These are phyloP conservation scores for Microtus pennsylvanicus DNA, from an alignment of 2,113 vertebrate species.

Conservation along the genomic window DNA sequence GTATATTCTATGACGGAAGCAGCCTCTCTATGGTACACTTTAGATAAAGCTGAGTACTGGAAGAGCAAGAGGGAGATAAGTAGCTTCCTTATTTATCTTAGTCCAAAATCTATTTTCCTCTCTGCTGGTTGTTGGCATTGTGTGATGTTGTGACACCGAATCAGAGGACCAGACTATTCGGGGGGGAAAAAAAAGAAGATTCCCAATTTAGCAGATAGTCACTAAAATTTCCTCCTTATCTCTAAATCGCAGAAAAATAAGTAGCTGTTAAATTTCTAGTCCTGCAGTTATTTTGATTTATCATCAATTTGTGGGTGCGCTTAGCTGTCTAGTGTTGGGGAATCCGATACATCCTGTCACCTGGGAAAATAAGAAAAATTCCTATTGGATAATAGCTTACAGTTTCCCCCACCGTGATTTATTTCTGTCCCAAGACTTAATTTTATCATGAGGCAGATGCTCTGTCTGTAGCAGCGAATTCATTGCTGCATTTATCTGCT, in stretches of 20 bases:
- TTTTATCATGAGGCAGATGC: conserved; percentile 90
- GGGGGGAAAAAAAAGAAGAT: conserved; percentile 77
- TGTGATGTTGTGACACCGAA: conserved; percentile 85
- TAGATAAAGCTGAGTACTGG: conserved; percentile 87
- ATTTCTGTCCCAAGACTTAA: conserved; percentile 91
- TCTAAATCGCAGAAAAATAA: conserved; percentile 87
- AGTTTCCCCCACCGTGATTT: conserved; percentile 87
- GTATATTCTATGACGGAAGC: conserved; percentile 85
- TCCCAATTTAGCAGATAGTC: conserved; percentile 88
- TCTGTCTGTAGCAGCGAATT: conserved; percentile 85
- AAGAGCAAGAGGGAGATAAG: conserved; percentile 83
- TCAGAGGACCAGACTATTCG: conserved; percentile 83
- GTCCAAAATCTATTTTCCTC: conserved; percentile 89
- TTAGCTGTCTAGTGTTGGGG: conserved; percentile 88
- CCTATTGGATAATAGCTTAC: conserved; percentile 87
- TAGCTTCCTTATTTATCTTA: conserved; percentile 87
- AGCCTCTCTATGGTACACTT: conserved; percentile 84
- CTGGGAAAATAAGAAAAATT: conserved; percentile 88
- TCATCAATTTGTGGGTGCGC: conserved; percentile 86
- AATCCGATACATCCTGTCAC: conserved; percentile 91
- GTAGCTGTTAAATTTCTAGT: conserved; percentile 88
- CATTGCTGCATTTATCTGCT: conserved; percentile 85
- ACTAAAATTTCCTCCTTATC: conserved; percentile 84
- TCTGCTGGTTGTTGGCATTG: conserved; percentile 85
- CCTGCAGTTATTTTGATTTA: conserved; percentile 87